Percentiles rank a stretch among this genome's conserved stretches.
Conservation (phyloP, 2,113 vertebrate genomes). For the Crocuta crocuta region DNA sequence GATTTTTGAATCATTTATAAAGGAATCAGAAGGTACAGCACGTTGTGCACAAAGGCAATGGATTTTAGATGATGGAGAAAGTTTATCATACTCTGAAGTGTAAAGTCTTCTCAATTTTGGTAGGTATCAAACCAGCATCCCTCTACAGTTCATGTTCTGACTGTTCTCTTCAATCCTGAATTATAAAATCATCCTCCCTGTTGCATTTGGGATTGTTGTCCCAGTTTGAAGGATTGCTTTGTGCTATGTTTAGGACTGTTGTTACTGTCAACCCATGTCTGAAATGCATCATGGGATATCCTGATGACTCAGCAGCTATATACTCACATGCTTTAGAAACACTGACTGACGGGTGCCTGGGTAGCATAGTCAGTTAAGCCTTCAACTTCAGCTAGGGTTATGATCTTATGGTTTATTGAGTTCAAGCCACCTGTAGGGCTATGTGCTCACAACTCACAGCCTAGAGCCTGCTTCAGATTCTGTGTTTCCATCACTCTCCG, state of each 20-base stretch:
- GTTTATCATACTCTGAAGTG: background rate
- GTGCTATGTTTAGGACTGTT: background rate
- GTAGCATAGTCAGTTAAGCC: too few species aligned
- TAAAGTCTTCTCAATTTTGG: background rate
- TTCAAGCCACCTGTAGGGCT: too few species aligned
- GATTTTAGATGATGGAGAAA: background rate
- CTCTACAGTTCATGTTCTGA: background rate
- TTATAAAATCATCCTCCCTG: background rate
- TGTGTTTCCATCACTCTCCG: too few species aligned
- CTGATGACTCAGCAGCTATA: background rate
- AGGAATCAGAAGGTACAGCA: background rate
- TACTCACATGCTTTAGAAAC: background rate
- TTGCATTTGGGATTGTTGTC: background rate
- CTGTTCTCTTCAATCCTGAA: background rate
- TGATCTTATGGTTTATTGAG: too few species aligned
- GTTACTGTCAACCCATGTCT: background rate
- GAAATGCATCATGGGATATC: background rate
- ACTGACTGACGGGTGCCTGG: background rate
- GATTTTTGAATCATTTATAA: background rate
- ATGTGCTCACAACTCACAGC: too few species aligned
- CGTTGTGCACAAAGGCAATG: background rate
- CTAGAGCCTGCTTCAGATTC: too few species aligned
- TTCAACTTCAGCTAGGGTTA: too few species aligned
- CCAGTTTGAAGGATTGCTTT: background rate
- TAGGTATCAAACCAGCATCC: background rate